Base-by-base conservation (phyloP, 1,140 invertebrate genomes). In the Drosophila albomicans region DNA sequence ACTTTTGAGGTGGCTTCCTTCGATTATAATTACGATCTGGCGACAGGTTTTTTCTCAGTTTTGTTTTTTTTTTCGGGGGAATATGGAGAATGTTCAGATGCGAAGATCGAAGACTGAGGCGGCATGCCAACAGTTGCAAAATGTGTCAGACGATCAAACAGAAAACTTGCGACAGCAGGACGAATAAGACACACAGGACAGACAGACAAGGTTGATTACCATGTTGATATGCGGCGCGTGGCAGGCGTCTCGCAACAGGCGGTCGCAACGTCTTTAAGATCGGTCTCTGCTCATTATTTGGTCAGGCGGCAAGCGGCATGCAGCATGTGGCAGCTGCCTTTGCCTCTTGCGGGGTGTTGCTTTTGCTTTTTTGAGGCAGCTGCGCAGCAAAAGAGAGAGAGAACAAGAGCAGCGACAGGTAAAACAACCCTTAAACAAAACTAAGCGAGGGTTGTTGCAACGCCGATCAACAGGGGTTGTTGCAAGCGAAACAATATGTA, bases 141-240 rank as follows among this genome's bases (percentile, higher is more conserved):
- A 49, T 68, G 57, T 54, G 58, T 13, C 65, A 69, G 43, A 61
- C 35, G 69, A 74, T 77, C 59, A 79, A 61, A 62, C 32, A 67
- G 49, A 25, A 64, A 71, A 45, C 46, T 25, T 41, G 65, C 65
- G 67, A 78, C 77, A 79, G 72, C 68, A 79, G 79, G 74, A 69
- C 64, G 52, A 80, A 25, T 25, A 25, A 30, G 54, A 65, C 30
- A 49, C n/a, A 15, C 0, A 35, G 8, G 51, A 30, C 51, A 30
- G 15, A 43, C 43, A 67, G 68, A 56, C 66, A 15, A n/a, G 52
- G 68, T 64, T 79, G 85, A 89, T 89, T 89, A 85, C 85, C 86
- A 89, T 88, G 85, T 85, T 89, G 78, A 89, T 89, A 85, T 81
- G 86, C 86, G 85, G 85, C 85, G 86, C 85, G 85, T 89, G 85